phyloP scores from a whole-genome alignment of 2,797 vertebrate genomes.

The Molossus alvarezi region DNA sequence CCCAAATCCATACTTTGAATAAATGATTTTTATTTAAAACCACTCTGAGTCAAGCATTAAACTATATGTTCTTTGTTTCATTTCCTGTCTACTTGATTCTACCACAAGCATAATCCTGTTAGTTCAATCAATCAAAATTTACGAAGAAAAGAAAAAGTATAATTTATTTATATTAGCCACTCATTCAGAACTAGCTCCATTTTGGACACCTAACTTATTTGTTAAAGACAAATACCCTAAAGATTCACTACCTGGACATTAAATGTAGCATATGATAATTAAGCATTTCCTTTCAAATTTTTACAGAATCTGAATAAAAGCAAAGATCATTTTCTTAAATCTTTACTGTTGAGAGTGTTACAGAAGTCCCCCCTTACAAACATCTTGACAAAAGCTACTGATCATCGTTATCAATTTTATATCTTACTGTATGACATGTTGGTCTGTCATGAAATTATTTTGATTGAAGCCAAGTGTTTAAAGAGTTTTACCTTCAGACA shows the following conservation, averaged over 20 bases:
- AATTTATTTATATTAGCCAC: background rate
- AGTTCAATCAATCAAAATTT: background rate
- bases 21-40: background rate
- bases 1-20: background rate
- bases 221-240: background rate
- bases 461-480: background rate
- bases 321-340: background rate
- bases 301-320: background rate
- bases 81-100: background rate
- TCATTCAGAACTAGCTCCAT: background rate
- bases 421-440: background rate
- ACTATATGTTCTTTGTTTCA: background rate
- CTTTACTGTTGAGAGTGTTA: too few relatives aligned
- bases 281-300: background rate
- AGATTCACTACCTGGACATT: background rate
- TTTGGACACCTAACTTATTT: background rate
- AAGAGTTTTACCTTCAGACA: background rate
- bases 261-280: background rate
- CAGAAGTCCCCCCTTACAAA: background rate
- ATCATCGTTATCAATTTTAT: background rate
- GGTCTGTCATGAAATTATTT: slow-evolving; percentile 48
- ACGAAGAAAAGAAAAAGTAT: background rate
- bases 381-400: background rate
- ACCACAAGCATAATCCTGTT: background rate
- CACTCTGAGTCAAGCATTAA: background rate